phyloP scores from a whole-genome alignment of 2,888 invertebrate species.

The Tridacna crocea region DNA sequence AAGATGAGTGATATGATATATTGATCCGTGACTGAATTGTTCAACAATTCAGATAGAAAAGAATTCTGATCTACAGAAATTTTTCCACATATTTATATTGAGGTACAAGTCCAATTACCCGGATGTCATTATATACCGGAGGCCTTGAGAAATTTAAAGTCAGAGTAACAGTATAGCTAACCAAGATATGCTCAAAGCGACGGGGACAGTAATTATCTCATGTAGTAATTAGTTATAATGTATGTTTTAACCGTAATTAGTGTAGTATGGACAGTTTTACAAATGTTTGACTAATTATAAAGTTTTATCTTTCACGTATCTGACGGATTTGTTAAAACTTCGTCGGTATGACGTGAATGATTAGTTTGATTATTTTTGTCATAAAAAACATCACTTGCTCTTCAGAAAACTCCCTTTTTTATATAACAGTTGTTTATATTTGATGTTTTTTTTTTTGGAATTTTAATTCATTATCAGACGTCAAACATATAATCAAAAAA shows the following conservation, averaged over 20 bases:
- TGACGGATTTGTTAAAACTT: no score
- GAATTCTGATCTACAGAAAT: not conserved
- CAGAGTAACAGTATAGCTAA: not conserved
- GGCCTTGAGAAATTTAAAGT: slow-evolving; percentile 4
- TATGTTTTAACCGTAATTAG: not conserved
- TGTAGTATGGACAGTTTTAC: not conserved
- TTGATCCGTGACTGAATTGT: no score
- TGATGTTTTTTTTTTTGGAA: no score
- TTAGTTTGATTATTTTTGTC: no score
- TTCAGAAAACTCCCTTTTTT: no score
- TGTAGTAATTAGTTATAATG: not conserved
- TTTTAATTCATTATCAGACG: no score
- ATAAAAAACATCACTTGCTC: no score
- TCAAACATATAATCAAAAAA: no score
- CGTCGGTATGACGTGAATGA: no score
- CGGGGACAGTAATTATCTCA: not conserved
- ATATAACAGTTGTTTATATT: no score
- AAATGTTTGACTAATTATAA: not conserved
- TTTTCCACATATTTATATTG: not conserved
- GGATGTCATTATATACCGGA: not conserved
- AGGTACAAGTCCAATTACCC: not conserved
- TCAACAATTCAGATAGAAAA: not conserved
- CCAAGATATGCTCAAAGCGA: not conserved
- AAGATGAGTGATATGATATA: not conserved
- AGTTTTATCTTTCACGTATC: no score